Evolutionary conservation across 1,140 invertebrate genomes (phyloP).

Genomic region (Chelonus insularis): DNA sequence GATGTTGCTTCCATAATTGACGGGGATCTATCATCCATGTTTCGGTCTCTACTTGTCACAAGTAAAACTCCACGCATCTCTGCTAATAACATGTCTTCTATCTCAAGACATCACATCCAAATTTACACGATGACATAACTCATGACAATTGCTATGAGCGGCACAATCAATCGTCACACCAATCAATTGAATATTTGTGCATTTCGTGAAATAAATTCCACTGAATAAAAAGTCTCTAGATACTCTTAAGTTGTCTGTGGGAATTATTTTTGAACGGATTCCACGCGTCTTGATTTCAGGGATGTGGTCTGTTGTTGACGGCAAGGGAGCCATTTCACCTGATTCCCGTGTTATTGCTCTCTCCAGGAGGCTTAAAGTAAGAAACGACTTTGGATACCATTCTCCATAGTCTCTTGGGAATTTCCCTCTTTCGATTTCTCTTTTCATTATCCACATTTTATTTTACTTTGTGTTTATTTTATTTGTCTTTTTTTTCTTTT

Average conservation of each 20-base stretch:
- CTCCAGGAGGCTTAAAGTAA: conserved; percentile 11
- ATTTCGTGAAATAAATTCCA: not conserved
- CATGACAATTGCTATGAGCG: not conserved
- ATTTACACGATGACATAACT: not conserved
- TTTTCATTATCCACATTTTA: not conserved
- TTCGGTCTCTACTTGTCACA: conserved; percentile 35
- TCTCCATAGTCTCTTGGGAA: conserved; percentile 16
- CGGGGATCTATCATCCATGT: conserved; percentile 59
- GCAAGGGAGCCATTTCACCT: conserved; percentile 27
- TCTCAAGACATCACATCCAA: conserved; percentile 7
- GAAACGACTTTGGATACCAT: conserved; percentile 22
- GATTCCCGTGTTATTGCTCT: conserved; percentile 27
- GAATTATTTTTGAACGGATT: conserved; percentile 2
- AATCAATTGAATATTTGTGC: too few relatives aligned
- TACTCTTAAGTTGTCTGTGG: not conserved
- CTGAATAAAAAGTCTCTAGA: conserved; percentile 1
- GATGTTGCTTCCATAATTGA: conserved; percentile 60
- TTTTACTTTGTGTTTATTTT: not conserved
- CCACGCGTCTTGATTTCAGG: conserved; percentile 16
- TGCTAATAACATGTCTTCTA: not conserved
- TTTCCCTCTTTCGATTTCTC: not conserved
- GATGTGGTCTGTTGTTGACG: conserved; percentile 4
- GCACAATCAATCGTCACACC: not conserved
- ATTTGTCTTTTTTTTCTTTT: not conserved
- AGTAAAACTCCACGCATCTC: not conserved